These are phyloP conservation scores for Vanessa atalanta DNA, from an alignment of 1,140 invertebrate genomes.

Conservation along the genomic window DNA sequence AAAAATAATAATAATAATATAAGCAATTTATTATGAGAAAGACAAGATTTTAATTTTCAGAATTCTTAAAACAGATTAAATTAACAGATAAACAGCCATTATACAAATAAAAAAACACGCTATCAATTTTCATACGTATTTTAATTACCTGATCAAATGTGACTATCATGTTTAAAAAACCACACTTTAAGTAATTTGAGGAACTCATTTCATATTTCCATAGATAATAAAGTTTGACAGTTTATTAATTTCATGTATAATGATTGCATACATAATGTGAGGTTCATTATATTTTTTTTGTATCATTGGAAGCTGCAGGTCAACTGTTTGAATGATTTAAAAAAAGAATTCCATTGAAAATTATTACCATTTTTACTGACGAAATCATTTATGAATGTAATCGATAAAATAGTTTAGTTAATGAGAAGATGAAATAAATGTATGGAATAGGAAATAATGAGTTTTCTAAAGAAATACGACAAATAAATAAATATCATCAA, in stretches of 20 bases:
- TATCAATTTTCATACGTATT: slow-evolving; percentile 21
- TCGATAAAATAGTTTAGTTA: too few relatives aligned
- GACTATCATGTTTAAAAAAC: slow-evolving; percentile 23
- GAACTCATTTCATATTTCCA: slow-evolving; percentile 7
- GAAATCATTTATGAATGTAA: too few relatives aligned
- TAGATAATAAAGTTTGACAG: slow-evolving; percentile 39
- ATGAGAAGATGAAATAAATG: too few relatives aligned
- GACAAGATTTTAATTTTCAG: too few relatives aligned
- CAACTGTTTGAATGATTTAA: too few relatives aligned
- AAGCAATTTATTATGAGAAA: not conserved
- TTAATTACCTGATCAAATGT: slow-evolving; percentile 26
- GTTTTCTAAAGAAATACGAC: too few relatives aligned
- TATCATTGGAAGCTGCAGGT: not conserved
- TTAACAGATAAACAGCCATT: not conserved
- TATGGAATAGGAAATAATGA: too few relatives aligned
- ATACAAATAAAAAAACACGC: slow-evolving; percentile 6
- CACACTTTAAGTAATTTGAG: slow-evolving; percentile 29
- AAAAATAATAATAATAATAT: not conserved
- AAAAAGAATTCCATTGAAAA: too few relatives aligned
- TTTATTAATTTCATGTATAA: slow-evolving; percentile 37
- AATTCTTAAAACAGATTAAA: not conserved
- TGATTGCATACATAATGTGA: not conserved
- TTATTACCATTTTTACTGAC: too few relatives aligned
- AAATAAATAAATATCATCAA: too few relatives aligned
- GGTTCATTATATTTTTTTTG: not conserved